Evolutionary conservation across 2,797 vertebrate species (phyloP).

Genomic region (Lophius americanus): DNA sequence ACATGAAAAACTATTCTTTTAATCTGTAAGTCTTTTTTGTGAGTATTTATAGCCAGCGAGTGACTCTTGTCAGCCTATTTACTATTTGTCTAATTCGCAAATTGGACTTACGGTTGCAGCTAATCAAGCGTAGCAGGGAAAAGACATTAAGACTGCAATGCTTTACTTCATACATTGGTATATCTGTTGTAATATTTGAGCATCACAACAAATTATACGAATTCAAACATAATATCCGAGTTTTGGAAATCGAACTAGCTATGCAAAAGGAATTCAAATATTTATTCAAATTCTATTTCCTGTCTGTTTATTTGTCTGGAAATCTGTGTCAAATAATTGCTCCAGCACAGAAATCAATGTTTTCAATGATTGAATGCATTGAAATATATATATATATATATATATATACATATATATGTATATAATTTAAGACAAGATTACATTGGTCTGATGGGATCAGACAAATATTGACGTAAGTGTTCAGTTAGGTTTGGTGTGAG

Average conservation of each 20-base stretch:
- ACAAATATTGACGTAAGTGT: not conserved
- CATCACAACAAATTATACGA: too few species aligned
- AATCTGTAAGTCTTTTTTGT: conserved; percentile 40
- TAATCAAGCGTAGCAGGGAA: conserved; percentile 12
- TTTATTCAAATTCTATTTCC: not conserved
- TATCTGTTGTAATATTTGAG: too few species aligned
- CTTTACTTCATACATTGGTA: not conserved
- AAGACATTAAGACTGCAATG: not conserved
- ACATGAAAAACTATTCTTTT: conserved; percentile 55
- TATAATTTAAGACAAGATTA: not conserved
- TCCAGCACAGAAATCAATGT: not conserved
- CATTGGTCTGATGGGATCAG: conserved; percentile 15
- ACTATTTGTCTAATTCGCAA: conserved; percentile 24
- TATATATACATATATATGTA: too few species aligned
- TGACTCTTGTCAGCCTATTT: conserved; percentile 53
- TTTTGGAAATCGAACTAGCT: conserved; percentile 9
- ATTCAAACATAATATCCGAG: too few species aligned
- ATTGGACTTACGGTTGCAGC: conserved; percentile 30
- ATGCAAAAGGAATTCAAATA: conserved; percentile 4
- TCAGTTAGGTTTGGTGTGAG: not conserved
- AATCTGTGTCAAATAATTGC: not conserved
- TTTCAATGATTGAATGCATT: not conserved
- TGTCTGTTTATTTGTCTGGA: conserved; percentile 5
- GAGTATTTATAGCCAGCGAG: conserved; percentile 52
- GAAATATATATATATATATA: not conserved